Evolutionary conservation across 2,113 vertebrate species (phyloP), one percentile per base, ranked within the genome.

Genomic region (Microcebus jonahi): DNA sequence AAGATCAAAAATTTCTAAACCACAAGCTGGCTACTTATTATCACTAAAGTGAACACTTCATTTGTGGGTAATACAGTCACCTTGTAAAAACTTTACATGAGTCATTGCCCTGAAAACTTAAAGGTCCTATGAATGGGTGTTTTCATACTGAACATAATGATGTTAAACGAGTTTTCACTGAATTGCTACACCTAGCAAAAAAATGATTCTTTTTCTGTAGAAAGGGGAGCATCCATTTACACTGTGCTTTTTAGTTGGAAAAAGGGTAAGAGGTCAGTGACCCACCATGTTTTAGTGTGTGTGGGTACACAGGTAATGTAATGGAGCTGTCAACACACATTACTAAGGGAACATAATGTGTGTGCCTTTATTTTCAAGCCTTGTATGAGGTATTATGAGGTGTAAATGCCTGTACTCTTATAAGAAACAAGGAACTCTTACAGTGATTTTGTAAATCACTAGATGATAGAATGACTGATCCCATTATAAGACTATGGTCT

Each of bases 321-420:
- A 42, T 65, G 14, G 34, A 89, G 3, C 50, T 97, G 53, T 97
- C 95, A 97, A 39, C 67, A 90, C 0, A 0, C 39, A 89, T 95
- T 97, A 95, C 73, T 2, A 29, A 91, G 34, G 81, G 96, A 96
- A 48, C 83, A 45, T 48, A 93, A 48, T 14, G 21, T 73, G 50
- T 87, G 86, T 97, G 95, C 63, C 55, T 96, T 97, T 21, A 77
- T 97, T 98, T 98, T 96, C 20, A 70, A 90, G 55, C 85, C 55
- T 73, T 77, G 14, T 67, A 90, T 29, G 86, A 97, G n/a, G 36
- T 92, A 53, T 59, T 67, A 91, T 29, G 86, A 97, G n/a, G 34
- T 91, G 45, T 59, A 98, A 97, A 97, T 93, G 93, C 48, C 93
- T 65, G 73, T 57, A 23, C 65, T 95, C 86, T 91, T 89, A 96